phyloP scores from a whole-genome alignment of 2,888 invertebrate genomes.

The Chrysolina americana region DNA sequence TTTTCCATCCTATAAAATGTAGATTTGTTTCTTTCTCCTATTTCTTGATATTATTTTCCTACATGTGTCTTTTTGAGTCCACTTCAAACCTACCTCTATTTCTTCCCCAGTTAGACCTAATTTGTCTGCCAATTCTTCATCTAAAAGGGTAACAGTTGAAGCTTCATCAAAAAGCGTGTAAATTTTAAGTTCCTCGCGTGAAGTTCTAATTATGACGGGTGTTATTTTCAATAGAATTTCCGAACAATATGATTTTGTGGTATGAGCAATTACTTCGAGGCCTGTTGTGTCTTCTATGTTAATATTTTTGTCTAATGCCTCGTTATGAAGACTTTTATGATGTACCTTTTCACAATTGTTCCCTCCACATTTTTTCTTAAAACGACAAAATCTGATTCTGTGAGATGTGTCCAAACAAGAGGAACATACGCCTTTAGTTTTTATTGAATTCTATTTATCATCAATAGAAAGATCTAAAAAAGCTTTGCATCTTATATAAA shows the following conservation, averaged over 20 bases:
- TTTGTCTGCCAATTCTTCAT: slow-evolving; percentile 1
- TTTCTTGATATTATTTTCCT: background rate
- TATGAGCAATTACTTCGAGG: background rate
- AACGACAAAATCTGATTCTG: no score
- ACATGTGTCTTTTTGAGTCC: slow-evolving; percentile 19
- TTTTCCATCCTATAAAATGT: background rate
- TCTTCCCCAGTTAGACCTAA: background rate
- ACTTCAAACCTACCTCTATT: slow-evolving; percentile 8
- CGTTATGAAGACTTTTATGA: background rate
- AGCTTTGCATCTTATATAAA: background rate
- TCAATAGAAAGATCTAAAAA: background rate
- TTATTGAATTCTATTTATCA: background rate
- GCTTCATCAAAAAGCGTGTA: background rate
- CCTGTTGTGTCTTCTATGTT: background rate
- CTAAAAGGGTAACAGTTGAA: background rate
- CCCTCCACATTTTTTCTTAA: background rate
- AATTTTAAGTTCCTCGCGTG: background rate
- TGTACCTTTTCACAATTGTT: slow-evolving; percentile 1
- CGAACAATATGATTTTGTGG: background rate
- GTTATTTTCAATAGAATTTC: slow-evolving; percentile 1
- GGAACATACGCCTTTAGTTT: background rate
- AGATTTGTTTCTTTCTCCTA: background rate
- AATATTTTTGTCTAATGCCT: background rate
- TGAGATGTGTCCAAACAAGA: no score
- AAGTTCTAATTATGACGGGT: background rate